phyloP scores from a whole-genome alignment of 1,140 invertebrate genomes.

The Asbolus verrucosus region DNA sequence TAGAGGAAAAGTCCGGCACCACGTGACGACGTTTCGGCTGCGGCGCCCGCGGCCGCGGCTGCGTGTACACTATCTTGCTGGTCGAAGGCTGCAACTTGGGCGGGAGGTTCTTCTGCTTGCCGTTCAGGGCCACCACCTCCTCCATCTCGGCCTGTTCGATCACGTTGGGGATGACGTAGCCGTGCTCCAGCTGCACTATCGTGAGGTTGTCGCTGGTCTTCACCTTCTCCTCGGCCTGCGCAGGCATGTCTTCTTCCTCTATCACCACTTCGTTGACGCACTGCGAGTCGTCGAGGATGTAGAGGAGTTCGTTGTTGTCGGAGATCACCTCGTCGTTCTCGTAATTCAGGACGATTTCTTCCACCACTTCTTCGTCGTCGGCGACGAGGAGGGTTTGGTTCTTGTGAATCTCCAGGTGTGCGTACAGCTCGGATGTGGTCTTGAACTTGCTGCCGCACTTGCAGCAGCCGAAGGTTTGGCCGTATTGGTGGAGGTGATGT shows the following conservation, averaged over 20 bases:
- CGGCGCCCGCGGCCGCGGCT: slow-evolving; percentile 48
- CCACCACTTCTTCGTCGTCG: slow-evolving; percentile 45
- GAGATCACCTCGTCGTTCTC: slow-evolving; percentile 51
- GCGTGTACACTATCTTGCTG: slow-evolving; percentile 36
- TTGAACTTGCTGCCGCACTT: slow-evolving; percentile 57
- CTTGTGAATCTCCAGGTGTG: slow-evolving; percentile 60
- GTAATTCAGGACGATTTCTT: slow-evolving; percentile 55
- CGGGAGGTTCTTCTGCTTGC: slow-evolving; percentile 20
- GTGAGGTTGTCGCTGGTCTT: slow-evolving; percentile 49
- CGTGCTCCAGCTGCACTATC: slow-evolving; percentile 61
- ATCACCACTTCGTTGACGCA: slow-evolving; percentile 62
- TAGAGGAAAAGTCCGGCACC: slow-evolving; percentile 62
- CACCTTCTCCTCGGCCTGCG: slow-evolving; percentile 14
- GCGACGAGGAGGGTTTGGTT: slow-evolving; percentile 32
- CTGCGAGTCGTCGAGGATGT: slow-evolving; percentile 59
- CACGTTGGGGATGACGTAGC: slow-evolving; percentile 59
- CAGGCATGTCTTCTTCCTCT: slow-evolving; percentile 55
- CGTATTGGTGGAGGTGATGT: slow-evolving; percentile 57
- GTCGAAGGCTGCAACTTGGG: slow-evolving; percentile 39
- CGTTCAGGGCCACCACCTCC: slow-evolving; percentile 3
- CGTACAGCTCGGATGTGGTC: slow-evolving; percentile 55
- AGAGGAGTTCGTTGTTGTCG: slow-evolving; percentile 57
- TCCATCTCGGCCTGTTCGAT: slow-evolving; percentile 46
- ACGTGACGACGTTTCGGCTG: slow-evolving; percentile 57
- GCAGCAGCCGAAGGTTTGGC: slow-evolving; percentile 58